These are phyloP conservation scores for Mimumesa dahlbomi DNA, from an alignment of 2,888 invertebrate species.

Conservation along the genomic window DNA sequence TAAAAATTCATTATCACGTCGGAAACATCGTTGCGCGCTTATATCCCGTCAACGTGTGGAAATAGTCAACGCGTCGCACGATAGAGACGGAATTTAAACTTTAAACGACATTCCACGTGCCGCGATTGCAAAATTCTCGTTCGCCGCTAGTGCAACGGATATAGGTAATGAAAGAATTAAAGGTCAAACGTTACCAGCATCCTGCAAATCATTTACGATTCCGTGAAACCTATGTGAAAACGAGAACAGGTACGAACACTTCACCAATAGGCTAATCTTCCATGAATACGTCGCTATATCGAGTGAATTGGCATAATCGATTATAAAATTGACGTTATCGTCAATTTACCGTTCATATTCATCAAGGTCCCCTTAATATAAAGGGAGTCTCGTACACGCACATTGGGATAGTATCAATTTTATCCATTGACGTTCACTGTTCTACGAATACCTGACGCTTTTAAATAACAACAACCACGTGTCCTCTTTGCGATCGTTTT, in stretches of 20 bases:
- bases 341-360: not conserved
- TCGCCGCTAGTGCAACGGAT: not conserved
- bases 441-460: too few relatives aligned
- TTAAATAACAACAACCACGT: too few relatives aligned
- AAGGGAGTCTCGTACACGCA: not conserved
- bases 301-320: conserved; percentile 1
- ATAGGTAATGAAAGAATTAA: not conserved
- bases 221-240: not conserved
- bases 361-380: not conserved
- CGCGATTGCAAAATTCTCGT: too few relatives aligned
- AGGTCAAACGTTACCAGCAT: not conserved
- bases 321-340: conserved; percentile 14
- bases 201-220: not conserved
- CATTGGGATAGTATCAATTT: not conserved
- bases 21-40: not conserved
- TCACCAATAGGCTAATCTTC: not conserved
- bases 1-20: not conserved
- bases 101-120: not conserved
- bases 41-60: not conserved
- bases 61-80: not conserved
- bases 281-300: not conserved
- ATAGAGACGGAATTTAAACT: not conserved
- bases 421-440: not conserved
- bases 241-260: not conserved
- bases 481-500: too few relatives aligned